These are phyloP conservation scores for Gila orcuttii DNA, from an alignment of 2,113 vertebrate species.

Conservation along the genomic window DNA sequence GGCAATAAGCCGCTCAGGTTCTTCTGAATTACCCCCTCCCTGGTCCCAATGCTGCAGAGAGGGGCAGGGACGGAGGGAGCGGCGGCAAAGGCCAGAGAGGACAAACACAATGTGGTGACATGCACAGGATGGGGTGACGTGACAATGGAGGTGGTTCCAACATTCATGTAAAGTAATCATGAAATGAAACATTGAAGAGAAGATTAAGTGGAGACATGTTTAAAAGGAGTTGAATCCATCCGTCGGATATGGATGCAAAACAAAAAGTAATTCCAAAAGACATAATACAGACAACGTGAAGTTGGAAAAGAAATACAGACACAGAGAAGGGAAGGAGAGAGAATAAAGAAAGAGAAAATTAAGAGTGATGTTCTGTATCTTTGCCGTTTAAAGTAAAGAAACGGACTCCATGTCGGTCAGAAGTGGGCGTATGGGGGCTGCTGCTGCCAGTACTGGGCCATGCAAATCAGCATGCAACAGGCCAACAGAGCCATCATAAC, in stretches of 20 bases:
- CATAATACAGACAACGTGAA: neutral
- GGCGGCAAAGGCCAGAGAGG: neutral
- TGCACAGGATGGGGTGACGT: neutral
- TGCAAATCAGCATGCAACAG: slow-evolving; percentile 52
- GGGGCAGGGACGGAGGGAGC: slow-evolving; percentile 70
- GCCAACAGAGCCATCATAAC: neutral
- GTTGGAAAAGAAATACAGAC: slow-evolving; percentile 11
- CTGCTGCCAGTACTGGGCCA: neutral
- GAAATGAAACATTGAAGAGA: neutral
- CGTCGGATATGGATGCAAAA: neutral
- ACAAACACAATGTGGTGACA: neutral
- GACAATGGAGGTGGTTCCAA: slow-evolving; percentile 1
- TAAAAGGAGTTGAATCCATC: neutral
- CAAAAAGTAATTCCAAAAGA: neutral
- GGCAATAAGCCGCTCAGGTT: slow-evolving; percentile 98
- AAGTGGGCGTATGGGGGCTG: neutral
- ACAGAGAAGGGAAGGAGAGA: slow-evolving; percentile 41
- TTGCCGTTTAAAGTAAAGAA: slow-evolving; percentile 20
- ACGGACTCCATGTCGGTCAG: slow-evolving; percentile 2
- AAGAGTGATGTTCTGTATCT: slow-evolving; percentile 31
- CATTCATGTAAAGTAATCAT: slow-evolving; percentile 13
- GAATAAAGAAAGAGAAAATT: slow-evolving; percentile 45
- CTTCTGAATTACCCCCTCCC: slow-evolving; percentile 99
- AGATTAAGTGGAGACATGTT: neutral
- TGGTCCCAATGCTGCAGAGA: slow-evolving; percentile 96